phyloP scores from a whole-genome alignment of 2,113 vertebrate species.

The Heterotilapia buettikoferi region DNA sequence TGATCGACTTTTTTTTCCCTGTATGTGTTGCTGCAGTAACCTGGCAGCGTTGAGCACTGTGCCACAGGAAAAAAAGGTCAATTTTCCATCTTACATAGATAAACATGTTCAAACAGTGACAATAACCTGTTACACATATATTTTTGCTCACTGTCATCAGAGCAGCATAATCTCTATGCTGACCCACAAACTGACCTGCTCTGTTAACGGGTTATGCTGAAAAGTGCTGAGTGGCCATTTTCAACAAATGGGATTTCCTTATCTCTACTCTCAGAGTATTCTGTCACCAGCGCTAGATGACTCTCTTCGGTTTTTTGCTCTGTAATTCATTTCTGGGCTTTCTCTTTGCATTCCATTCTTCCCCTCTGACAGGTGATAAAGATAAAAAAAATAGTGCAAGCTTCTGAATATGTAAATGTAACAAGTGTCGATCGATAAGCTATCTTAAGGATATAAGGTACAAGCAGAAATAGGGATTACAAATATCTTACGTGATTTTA shows the following conservation, averaged over 20 bases:
- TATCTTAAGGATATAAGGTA: neutral
- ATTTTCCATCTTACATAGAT: slow-evolving; percentile 8
- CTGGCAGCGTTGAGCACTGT: neutral
- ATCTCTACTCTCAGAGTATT: slow-evolving; percentile 44
- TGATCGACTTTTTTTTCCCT: neutral
- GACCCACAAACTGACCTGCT: slow-evolving; percentile 41
- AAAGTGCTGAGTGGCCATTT: slow-evolving; percentile 54
- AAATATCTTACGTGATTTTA: slow-evolving; percentile 6
- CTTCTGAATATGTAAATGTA: neutral
- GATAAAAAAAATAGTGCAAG: slow-evolving; percentile 1
- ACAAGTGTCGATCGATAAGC: neutral
- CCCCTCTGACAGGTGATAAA: slow-evolving; percentile 9
- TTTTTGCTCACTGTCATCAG: slow-evolving; percentile 4
- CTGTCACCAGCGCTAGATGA: slow-evolving; percentile 44
- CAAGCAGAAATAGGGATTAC: neutral
- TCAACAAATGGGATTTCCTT: slow-evolving; percentile 63
- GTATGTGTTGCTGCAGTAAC: neutral
- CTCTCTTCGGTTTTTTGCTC: slow-evolving; percentile 35
- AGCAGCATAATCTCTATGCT: slow-evolving; percentile 18
- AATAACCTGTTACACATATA: slow-evolving; percentile 1
- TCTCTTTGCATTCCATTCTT: neutral
- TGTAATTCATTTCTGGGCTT: slow-evolving; percentile 43
- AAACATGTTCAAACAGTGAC: neutral
- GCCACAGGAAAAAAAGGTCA: neutral
- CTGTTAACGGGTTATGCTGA: slow-evolving; percentile 35